Percentiles rank a stretch among this genome's conserved stretches.
Evolutionary conservation across 2,888 invertebrate genomes (phyloP).

Genomic region (Zele albiditarsus): DNA sequence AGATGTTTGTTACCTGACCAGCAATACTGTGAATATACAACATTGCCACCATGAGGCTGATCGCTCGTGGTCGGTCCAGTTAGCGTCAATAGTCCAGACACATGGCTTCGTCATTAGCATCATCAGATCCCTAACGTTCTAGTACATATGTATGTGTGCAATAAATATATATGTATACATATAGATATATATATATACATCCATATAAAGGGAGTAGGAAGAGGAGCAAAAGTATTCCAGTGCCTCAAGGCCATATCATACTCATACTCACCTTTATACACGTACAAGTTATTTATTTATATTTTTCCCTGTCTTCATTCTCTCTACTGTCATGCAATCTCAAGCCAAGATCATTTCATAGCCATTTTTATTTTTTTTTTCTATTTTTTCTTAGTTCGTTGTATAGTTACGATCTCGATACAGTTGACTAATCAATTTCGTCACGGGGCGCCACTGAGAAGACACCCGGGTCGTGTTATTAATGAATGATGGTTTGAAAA

Average conservation of each 20-base stretch:
- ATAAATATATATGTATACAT: neutral
- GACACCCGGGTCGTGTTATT: slow-evolving; percentile 42
- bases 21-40: slow-evolving; percentile 43
- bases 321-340: slow-evolving; percentile 23
- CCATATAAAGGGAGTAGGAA: neutral
- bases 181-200: neutral
- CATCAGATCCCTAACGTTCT: slow-evolving; percentile 63
- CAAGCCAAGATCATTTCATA: slow-evolving; percentile 18
- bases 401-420: slow-evolving; percentile 40
- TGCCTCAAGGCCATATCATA: slow-evolving; percentile 9
- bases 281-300: neutral
- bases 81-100: slow-evolving; percentile 63
- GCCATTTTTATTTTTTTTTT: slow-evolving; percentile 12
- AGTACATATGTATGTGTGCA: neutral
- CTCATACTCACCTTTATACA: neutral
- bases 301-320: neutral
- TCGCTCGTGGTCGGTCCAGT: slow-evolving; percentile 56
- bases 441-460: slow-evolving; percentile 39
- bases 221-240: neutral
- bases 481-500: slow-evolving; percentile 27
- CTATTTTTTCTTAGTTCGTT: neutral
- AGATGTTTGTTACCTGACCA: slow-evolving; percentile 48
- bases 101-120: slow-evolving; percentile 65
- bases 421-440: slow-evolving; percentile 43
- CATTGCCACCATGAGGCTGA: slow-evolving; percentile 49